phyloP scores from a whole-genome alignment of 1,140 invertebrate genomes.

The Anastatus disparis region DNA sequence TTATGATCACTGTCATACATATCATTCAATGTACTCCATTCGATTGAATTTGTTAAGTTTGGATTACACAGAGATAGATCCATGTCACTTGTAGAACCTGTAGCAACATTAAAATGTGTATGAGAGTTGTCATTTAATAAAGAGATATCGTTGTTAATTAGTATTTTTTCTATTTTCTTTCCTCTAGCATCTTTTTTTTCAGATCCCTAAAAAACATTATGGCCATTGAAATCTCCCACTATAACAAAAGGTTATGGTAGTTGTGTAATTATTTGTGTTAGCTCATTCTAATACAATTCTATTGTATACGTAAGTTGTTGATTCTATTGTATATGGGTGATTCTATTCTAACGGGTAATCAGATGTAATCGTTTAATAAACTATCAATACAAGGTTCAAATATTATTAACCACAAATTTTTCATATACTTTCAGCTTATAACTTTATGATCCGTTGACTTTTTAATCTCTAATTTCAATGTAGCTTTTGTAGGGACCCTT shows the following conservation, averaged over 20 bases:
- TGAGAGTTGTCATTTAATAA: slow-evolving; percentile 47
- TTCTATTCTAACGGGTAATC: no score
- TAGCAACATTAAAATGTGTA: slow-evolving; percentile 47
- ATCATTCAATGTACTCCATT: slow-evolving; percentile 47
- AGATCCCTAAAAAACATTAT: slow-evolving; percentile 52
- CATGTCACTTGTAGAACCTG: slow-evolving; percentile 43
- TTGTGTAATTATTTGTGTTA: slow-evolving; percentile 45
- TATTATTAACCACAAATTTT: no score
- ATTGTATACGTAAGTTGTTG: no score
- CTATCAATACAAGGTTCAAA: no score
- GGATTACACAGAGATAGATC: slow-evolving; percentile 47
- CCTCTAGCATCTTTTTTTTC: slow-evolving; percentile 47
- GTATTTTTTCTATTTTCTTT: slow-evolving; percentile 45
- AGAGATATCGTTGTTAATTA: slow-evolving; percentile 40
- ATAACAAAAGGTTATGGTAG: slow-evolving; percentile 40
- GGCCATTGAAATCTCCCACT: slow-evolving; percentile 50
- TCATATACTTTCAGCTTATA: no score
- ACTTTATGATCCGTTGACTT: no score
- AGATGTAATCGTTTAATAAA: no score
- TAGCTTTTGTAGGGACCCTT: no score
- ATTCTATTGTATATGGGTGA: no score
- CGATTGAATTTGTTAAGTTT: slow-evolving; percentile 42
- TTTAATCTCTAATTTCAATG: no score
- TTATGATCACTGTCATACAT: slow-evolving; percentile 52
- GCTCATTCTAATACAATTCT: no score